Evolutionary conservation across 2,113 vertebrate genomes (phyloP), one percentile per base, ranked within the genome.

Genomic region (Hydropotes inermis): DNA sequence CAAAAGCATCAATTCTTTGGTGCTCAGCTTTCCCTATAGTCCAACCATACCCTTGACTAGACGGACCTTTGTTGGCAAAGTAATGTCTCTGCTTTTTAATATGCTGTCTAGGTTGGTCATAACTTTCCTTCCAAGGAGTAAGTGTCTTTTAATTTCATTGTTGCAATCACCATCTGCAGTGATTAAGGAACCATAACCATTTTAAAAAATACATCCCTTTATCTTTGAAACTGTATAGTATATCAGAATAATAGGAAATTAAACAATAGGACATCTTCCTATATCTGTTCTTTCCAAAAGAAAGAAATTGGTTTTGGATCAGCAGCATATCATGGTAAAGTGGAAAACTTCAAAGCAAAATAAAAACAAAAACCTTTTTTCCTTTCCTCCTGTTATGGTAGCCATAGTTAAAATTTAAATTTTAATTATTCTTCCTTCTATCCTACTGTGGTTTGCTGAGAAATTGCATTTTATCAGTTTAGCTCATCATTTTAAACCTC

Each of bases 381-480:
- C 11, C 43, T 76, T 55, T 93, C 16, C 70, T 30, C 28, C 92
- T 54, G 30, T 89, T 97, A 70, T 87, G 54, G 54, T 89, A 95
- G 9, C 1, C 87, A 25, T 60, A 57, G 19, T 28, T 91, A 45
- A 92, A 78, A 78, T 96, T 98, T 97, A 7, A 47, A 91, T 96
- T 98, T 98, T 83, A 97, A 93, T 97, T 87, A 61, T 89, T 93
- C 19, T 82, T 79, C 83, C 27, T 39, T 54, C 9, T 95, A 43
- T 95, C 50, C 92, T 93, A 87, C 81, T 83, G 47, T 94, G 64
- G 55, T 92, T 94, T 93, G 54, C 81, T 93, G 14, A 84, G 79
- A 91, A 98, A 54, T 89, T 82, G 28, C 12, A n/a, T 96, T 60
- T 98, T 95, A 12, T 95, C 87, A 61, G 55, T 85, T 87, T 97